Evolutionary conservation across 2,113 vertebrate genomes (phyloP).

Genomic region (Narcine bancroftii): DNA sequence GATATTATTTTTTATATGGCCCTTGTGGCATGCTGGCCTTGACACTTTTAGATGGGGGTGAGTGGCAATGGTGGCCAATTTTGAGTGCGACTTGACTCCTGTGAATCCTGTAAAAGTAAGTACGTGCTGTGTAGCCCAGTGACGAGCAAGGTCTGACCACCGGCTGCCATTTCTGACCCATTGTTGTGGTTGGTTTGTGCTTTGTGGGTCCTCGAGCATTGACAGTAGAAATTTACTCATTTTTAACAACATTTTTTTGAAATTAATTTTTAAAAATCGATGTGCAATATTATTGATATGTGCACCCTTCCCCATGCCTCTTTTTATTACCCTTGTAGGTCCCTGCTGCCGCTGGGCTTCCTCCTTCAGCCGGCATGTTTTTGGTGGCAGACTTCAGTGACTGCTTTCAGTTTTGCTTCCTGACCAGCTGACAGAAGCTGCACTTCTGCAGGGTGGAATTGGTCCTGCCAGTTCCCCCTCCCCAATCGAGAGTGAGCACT

Average conservation of each 20-base stretch:
- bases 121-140: no score
- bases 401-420: background rate
- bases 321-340: conserved; percentile 18
- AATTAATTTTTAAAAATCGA: background rate
- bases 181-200: background rate
- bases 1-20: no score
- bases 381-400: background rate
- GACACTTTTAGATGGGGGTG: background rate
- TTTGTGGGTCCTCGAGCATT: background rate
- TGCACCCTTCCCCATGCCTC: background rate
- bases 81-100: no score
- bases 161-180: no score
- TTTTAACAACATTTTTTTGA: background rate
- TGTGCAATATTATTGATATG: background rate
- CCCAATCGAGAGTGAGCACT: background rate
- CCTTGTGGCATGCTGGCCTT: no score
- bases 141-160: no score
- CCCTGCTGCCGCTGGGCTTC: conserved; percentile 9
- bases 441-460: background rate
- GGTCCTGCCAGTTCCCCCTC: background rate
- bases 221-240: background rate
- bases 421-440: conserved; percentile 10
- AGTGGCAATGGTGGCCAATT: background rate
- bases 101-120: no score
- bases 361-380: background rate